Percentiles rank a stretch among this genome's conserved stretches.
These are phyloP conservation scores for Lycia hirtaria DNA, from an alignment of 2,888 invertebrate genomes.

Conservation along the genomic window DNA sequence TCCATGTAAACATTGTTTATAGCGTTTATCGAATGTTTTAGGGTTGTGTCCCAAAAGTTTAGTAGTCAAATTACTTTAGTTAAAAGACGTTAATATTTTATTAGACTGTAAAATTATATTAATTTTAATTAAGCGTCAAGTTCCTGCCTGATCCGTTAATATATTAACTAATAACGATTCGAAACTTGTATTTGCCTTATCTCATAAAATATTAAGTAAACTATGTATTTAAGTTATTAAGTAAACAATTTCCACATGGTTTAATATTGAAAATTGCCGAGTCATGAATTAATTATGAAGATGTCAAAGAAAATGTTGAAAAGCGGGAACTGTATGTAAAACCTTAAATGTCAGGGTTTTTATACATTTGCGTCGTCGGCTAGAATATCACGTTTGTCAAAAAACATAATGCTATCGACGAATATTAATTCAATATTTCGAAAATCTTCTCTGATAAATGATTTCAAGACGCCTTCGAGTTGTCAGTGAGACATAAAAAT, in stretches of 20 bases:
- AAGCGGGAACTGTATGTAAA: no score
- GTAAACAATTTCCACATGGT: no score
- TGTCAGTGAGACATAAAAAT: not conserved
- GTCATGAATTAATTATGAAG: not conserved
- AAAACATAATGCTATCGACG: not conserved
- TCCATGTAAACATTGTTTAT: no score
- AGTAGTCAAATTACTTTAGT: not conserved
- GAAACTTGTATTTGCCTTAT: not conserved
- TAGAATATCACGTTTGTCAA: not conserved
- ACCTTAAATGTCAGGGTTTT: not conserved
- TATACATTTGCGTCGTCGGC: not conserved
- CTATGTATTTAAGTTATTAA: no score
- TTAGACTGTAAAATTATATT: not conserved
- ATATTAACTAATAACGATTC: no score
- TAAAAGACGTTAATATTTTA: not conserved
- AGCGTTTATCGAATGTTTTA: no score
- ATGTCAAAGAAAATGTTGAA: not conserved
- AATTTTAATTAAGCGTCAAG: not conserved
- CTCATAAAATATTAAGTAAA: no score
- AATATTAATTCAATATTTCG: not conserved
- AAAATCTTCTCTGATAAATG: slow-evolving; percentile 8
- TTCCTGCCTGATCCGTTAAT: no score
- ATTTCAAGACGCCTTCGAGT: slow-evolving; percentile 1
- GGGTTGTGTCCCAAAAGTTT: no score
- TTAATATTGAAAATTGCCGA: not conserved